A percentile compares a stretch with the other conserved stretches of the same genome.
Conservation (phyloP, 2,113 vertebrate genomes). For the Ciconia maguari region DNA sequence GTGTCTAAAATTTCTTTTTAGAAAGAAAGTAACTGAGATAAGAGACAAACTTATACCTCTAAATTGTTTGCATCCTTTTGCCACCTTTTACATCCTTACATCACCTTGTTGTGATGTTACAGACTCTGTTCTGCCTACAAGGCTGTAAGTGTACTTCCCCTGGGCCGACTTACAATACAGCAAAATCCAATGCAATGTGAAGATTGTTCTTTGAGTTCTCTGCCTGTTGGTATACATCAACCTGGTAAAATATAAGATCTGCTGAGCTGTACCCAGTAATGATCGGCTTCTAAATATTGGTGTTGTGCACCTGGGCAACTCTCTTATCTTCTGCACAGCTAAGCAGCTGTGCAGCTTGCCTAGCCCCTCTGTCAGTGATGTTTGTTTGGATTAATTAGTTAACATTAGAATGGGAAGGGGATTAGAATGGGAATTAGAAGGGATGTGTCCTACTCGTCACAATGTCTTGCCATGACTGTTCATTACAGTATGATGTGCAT, state of each 20-base stretch:
- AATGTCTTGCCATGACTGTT: background rate
- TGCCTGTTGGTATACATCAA: background rate
- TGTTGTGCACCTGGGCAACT: background rate
- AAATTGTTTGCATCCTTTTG: background rate
- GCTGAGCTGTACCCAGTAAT: background rate
- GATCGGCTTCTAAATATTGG: background rate
- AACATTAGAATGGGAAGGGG: background rate
- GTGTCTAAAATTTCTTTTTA: background rate
- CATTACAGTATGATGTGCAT: accelerated
- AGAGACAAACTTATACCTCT: background rate
- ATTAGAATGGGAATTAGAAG: background rate
- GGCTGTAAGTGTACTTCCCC: background rate
- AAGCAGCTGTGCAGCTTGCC: background rate
- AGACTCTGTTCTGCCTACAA: background rate
- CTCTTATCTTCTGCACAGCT: background rate
- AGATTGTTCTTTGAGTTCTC: background rate
- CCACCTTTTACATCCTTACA: background rate
- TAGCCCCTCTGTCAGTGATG: background rate
- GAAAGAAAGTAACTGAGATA: background rate
- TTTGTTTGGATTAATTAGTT: background rate
- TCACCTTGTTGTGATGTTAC: background rate
- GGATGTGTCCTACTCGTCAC: background rate
- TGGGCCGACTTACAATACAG: background rate
- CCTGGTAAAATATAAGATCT: background rate
- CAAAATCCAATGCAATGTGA: background rate